Conservation (phyloP, 2,888 invertebrate species). For the Drosophila antonietae region DNA sequence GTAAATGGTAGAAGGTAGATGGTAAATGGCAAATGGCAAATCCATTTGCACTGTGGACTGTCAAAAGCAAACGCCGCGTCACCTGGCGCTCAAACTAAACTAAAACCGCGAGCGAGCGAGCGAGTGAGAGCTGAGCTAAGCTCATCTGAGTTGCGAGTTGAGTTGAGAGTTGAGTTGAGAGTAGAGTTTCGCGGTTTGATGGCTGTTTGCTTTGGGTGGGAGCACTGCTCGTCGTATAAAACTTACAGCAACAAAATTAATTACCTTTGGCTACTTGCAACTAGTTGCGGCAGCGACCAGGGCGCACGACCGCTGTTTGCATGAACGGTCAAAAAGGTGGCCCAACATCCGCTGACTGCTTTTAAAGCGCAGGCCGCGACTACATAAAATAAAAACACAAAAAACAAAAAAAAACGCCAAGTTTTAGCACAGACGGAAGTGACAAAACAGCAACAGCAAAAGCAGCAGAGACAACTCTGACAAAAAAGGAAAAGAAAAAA, state of each 20-base stretch:
- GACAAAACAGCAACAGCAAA: constrained; percentile 57
- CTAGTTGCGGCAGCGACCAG: constrained; percentile 53
- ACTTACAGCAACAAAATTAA: constrained; percentile 80
- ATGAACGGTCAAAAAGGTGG: constrained; percentile 59
- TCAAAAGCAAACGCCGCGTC: constrained; percentile 54
- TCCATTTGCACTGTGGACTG: constrained; percentile 72
- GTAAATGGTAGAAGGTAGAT: constrained; percentile 32
- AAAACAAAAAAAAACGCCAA: constrained; percentile 40
- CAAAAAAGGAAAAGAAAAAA: background rate
- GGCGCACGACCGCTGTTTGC: constrained; percentile 42
- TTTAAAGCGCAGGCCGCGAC: constrained; percentile 59
- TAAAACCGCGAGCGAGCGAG: constrained; percentile 7
- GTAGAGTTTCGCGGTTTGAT: constrained; percentile 47
- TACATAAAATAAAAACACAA: background rate
- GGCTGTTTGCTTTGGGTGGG: constrained; percentile 32
- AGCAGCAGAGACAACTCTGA: constrained; percentile 10
- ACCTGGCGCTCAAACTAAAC: constrained; percentile 35
- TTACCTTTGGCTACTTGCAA: constrained; percentile 82
- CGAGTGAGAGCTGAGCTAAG: constrained; percentile 9
- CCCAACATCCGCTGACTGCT: constrained; percentile 67
- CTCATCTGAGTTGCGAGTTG: constrained; percentile 14
- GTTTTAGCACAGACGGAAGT: constrained; percentile 68
- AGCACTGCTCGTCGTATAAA: constrained; percentile 30
- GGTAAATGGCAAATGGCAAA: constrained; percentile 34
- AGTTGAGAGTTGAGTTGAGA: constrained; percentile 22